Evolutionary conservation across 35 echinoderm and acorn worm genomes (phyloP).

Genomic region (Lytechinus pictus): DNA sequence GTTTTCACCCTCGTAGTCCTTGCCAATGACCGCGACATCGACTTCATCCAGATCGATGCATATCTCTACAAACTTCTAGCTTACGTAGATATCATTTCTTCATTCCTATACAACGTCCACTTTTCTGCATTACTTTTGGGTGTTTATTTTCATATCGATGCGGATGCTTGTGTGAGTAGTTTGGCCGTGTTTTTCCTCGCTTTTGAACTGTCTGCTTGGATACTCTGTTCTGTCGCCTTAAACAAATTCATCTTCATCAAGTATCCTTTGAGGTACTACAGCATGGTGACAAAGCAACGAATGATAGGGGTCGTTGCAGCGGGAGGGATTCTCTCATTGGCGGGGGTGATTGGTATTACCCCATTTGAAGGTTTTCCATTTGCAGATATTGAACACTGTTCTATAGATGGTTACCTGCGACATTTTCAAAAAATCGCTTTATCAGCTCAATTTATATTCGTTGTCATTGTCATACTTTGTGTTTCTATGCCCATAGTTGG

Average conservation of each 20-base stretch:
- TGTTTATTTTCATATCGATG: background rate
- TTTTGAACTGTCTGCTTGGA: background rate
- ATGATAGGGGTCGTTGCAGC: background rate
- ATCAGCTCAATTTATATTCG: background rate
- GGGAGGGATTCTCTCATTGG: background rate
- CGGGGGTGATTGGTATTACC: background rate
- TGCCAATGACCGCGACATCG: background rate
- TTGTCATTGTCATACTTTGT: background rate
- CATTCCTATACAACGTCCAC: background rate
- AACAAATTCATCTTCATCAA: background rate
- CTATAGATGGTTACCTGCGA: background rate
- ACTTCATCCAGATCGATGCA: background rate
- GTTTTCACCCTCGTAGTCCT: background rate
- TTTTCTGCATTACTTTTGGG: background rate
- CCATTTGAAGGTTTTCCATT: background rate
- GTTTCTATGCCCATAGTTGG: background rate
- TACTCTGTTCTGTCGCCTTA: background rate
- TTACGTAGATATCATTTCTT: background rate
- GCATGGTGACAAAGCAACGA: background rate
- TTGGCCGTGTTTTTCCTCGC: background rate
- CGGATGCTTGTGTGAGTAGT: background rate
- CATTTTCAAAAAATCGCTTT: background rate
- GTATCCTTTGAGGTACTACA: slow-evolving; percentile 11
- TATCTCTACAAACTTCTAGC: background rate
- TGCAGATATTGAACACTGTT: background rate